Base-by-base conservation (phyloP, 2,888 invertebrate genomes). In the Cylloceria caligata region DNA sequence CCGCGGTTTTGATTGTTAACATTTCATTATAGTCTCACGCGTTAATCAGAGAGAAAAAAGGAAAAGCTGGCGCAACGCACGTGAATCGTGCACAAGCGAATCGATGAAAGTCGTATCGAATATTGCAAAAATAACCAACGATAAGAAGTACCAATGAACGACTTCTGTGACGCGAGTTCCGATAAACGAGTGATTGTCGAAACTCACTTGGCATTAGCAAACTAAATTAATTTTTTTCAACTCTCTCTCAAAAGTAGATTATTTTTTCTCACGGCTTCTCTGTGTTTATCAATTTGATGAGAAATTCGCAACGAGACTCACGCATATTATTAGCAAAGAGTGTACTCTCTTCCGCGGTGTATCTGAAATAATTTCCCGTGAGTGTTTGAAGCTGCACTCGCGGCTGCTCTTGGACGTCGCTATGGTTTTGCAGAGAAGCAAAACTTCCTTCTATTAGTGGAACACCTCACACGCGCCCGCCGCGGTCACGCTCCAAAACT, bases 401-500 rank as follows among this genome's bases (percentile, higher is more conserved):
- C 79, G 73, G 64, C 9, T 79, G 80, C 73, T 27, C 27, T 16
- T 47, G 55, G 30, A 68, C 60, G 67, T 80, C 52, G 47, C 52
- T 71, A 19, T 45, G 36, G 64, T 55, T 55, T 52, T 64, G 52
- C 49, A 39, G 67, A 76, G 49, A 21, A 6, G 42, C 62, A 60
- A 71, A 60, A 65, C 81, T 86, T 83, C 68, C 80, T 80, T 83
- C 82, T 85, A 88, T 87, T 88, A 88, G 86, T 86, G 85, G 86
- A 86, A 87, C 88, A 86, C 85, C 80, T 83, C 67, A 78, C 78
- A 85, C 81, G 69, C 83, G 83, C 78, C 65, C 84, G 77, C 84
- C 83, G 72, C 86, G 88, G 91, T 92, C 91, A 92, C 92, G 92
- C 92, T 92, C 92, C 91, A 91, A 90, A 92, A 92, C 90, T 87